These are phyloP conservation scores for Hassar affinis DNA, from an alignment of 2,113 vertebrate genomes.

Conservation along the genomic window DNA sequence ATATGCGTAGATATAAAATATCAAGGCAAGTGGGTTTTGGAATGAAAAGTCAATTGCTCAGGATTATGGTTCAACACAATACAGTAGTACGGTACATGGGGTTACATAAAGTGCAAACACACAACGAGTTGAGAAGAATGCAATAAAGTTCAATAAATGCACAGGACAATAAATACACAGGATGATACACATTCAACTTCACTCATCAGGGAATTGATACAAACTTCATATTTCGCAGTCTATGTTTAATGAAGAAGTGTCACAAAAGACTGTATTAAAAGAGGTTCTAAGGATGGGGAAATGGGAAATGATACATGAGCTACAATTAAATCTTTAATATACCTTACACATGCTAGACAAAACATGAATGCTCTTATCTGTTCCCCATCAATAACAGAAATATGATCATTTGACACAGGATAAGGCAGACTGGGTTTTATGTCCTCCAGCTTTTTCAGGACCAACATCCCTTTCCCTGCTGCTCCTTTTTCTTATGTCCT, in stretches of 20 bases:
- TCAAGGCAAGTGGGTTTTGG: too few relatives aligned
- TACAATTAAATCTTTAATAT: neutral
- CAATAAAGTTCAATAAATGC: too few relatives aligned
- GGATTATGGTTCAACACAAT: too few relatives aligned
- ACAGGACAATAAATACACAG: too few relatives aligned
- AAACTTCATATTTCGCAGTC: neutral
- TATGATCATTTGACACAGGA: neutral
- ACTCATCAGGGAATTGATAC: neutral
- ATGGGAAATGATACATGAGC: neutral
- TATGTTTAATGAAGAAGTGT: neutral
- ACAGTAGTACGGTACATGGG: too few relatives aligned
- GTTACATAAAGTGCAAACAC: too few relatives aligned
- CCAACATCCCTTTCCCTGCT: neutral
- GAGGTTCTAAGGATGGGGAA: neutral
- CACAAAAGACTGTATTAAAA: neutral
- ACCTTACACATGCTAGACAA: neutral
- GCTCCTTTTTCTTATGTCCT: conserved; percentile 54
- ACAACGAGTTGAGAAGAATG: too few relatives aligned
- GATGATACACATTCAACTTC: neutral
- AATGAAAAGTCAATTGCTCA: too few relatives aligned
- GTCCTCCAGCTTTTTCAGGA: conserved; percentile 18
- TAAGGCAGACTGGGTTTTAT: conserved; percentile 15
- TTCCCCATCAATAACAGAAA: conserved; percentile 21
- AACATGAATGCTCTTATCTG: neutral
- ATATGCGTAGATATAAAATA: too few relatives aligned